Evolutionary conservation across 2,113 vertebrate genomes (phyloP).

Genomic region (Lepus americanus): DNA sequence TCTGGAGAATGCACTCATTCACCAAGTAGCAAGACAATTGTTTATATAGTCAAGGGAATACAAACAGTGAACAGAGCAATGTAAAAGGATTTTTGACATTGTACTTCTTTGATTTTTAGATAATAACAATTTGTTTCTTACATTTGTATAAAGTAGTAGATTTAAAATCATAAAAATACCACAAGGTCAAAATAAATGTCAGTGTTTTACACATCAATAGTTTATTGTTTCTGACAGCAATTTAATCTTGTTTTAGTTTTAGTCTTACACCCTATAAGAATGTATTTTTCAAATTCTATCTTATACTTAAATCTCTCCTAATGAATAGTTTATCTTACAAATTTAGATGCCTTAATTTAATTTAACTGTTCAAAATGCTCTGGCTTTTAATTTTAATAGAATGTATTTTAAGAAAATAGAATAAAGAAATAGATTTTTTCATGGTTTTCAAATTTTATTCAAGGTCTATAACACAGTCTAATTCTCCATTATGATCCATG

Average conservation of each 20-base stretch:
- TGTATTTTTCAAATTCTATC: not conserved
- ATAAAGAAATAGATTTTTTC: not conserved
- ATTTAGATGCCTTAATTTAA: not conserved
- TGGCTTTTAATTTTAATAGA: not conserved
- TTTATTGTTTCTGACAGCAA: not conserved
- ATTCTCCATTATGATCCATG: not conserved
- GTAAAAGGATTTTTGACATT: slow-evolving; percentile 49
- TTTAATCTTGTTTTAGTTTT: slow-evolving; percentile 23
- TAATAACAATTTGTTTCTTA: not conserved
- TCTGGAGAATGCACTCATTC: not conserved
- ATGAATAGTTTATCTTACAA: not conserved
- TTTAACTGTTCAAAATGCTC: not conserved
- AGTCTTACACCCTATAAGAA: not conserved
- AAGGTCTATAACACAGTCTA: not conserved
- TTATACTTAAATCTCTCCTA: not conserved
- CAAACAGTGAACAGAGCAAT: slow-evolving; percentile 6
- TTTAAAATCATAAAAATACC: slow-evolving; percentile 58
- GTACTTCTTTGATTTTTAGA: slow-evolving; percentile 24
- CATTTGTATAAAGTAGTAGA: slow-evolving; percentile 29
- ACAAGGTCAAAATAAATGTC: slow-evolving; percentile 30
- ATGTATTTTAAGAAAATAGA: not conserved
- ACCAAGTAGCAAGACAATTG: not conserved
- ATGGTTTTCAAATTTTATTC: not conserved
- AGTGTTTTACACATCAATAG: not conserved
- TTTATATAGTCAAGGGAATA: not conserved